phyloP scores from a whole-genome alignment of 1,140 invertebrate species.

The Littorina saxatilis region DNA sequence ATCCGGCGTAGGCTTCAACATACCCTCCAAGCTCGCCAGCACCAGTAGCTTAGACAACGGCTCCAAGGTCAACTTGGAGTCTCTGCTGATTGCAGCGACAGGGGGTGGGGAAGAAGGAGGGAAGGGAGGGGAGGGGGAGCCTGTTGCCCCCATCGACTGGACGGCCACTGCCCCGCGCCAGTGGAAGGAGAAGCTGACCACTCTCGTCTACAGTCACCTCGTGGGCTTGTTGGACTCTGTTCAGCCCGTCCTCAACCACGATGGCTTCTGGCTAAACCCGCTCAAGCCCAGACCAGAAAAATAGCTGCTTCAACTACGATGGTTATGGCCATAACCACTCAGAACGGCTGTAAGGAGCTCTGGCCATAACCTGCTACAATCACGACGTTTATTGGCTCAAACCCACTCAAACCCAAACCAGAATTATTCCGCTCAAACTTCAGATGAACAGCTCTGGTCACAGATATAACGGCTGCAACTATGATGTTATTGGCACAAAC shows the following conservation, averaged over 20 bases:
- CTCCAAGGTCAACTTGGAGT: background rate
- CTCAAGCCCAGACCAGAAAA: background rate
- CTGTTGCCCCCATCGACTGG: background rate
- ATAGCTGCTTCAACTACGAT: background rate
- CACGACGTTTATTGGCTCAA: no score
- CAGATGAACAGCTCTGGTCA: no score
- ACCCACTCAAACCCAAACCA: background rate
- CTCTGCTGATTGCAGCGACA: background rate
- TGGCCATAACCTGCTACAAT: background rate
- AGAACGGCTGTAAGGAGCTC: no score
- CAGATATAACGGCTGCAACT: no score
- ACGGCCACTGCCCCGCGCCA: background rate
- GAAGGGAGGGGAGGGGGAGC: no score
- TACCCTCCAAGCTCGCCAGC: no score
- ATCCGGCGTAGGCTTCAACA: no score
- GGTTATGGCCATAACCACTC: no score
- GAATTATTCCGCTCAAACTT: background rate
- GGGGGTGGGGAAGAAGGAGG: background rate
- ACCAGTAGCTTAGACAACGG: no score
- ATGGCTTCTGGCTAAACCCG: background rate
- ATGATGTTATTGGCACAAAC: no score
- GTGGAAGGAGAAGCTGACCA: background rate
- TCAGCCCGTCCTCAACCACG: background rate
- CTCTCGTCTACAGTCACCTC: background rate
- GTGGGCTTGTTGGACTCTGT: background rate